Base-by-base conservation (phyloP, 2,888 invertebrate species). In the Hyles lineata region DNA sequence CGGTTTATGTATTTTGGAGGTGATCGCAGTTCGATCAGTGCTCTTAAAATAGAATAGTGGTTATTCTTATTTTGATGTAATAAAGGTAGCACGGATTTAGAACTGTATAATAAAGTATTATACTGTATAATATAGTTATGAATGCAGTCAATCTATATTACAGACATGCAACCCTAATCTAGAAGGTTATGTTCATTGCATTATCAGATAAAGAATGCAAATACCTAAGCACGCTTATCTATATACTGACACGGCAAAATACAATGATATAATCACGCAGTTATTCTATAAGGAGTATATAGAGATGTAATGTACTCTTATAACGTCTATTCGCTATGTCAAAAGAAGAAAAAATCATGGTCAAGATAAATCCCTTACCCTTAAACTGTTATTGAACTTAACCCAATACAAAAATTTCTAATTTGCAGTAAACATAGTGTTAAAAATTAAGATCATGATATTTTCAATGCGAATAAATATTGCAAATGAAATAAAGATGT, bases 1-100 rank as follows among this genome's bases (percentile, higher is more conserved):
- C 75, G 83, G 83, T 86, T 85, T 89, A 88, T 89, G 80, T 89
- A 85, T 83, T 85, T 83, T 83, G 78, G 82, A 83, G 80, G 73
- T 77, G 17, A 7, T 67, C 11, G 3, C 21, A 4, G 67, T 35
- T 15, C n/a, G 21, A 43, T 23, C 15, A 43, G n/a, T 21, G n/a
- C 15, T 43, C 21, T 15, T 43, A 21, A 6, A 11, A 21, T 67
- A 5, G 32, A 32, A 17, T 62, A 29, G 32, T 0, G 25, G 29
- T 17, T 61, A 2, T 29, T 17, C 29, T 29, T 11, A 15, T 43
- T 11, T 43, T 43, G 29, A 11, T 43, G 11, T 11, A 43, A 43
- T 3, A 11, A 43, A 43, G 11, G 43, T 11, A 11, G 11, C 11
- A 11, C 8, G 15, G 15, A 3, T 43, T 43, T 11, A 43, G 43